A percentile compares a stretch with the other conserved stretches of the same genome.
phyloP scores from a whole-genome alignment of 2,797 vertebrate species.

The Sternotherus odoratus region DNA sequence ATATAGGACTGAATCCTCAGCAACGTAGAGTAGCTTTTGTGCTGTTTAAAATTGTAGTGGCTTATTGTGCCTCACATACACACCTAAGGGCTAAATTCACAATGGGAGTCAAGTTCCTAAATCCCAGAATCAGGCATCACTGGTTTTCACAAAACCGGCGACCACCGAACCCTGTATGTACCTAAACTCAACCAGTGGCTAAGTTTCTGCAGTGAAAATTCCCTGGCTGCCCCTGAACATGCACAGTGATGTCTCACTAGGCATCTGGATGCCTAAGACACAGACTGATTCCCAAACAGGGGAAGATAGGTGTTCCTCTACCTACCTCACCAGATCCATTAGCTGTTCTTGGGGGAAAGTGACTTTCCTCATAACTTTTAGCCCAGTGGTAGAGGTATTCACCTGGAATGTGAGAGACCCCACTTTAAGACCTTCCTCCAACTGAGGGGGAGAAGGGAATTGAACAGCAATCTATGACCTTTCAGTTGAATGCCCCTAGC shows the following conservation, averaged over 20 bases:
- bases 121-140: neutral
- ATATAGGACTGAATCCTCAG: neutral
- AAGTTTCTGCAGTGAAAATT: neutral
- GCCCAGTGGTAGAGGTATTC: too few species aligned
- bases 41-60: neutral
- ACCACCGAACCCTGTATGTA: neutral
- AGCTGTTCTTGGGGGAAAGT: neutral
- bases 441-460: too few species aligned
- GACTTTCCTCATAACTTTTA: too few species aligned
- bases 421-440: too few species aligned
- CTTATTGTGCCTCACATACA: neutral
- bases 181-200: neutral
- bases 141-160: neutral
- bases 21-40: neutral
- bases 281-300: neutral
- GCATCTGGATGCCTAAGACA: neutral
- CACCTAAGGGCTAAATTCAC: neutral
- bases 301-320: neutral
- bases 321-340: neutral
- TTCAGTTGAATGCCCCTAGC: too few species aligned
- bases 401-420: too few species aligned
- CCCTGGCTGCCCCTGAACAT: too few species aligned
- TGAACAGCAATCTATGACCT: too few species aligned
- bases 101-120: neutral
- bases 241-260: neutral